Conservation (phyloP, 2,888 invertebrate genomes). For the Antitype chi region DNA sequence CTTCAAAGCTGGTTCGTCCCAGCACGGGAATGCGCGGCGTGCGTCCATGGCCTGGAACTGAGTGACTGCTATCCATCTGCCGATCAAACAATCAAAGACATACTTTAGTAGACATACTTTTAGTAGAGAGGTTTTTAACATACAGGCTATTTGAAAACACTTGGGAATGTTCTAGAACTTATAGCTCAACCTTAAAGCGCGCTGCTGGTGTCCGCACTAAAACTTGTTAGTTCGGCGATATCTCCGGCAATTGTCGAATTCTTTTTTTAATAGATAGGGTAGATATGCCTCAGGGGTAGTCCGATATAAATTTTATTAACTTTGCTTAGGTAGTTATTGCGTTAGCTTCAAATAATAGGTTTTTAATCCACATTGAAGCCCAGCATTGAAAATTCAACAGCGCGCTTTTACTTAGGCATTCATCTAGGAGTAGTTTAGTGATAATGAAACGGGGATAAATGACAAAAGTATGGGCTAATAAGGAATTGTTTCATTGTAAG, state of each 20-base stretch:
- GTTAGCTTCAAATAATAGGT: too few relatives aligned
- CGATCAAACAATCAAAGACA: not conserved
- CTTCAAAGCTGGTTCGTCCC: conserved; percentile 96
- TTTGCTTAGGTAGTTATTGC: too few relatives aligned
- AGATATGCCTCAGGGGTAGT: too few relatives aligned
- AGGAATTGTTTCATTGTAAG: not conserved
- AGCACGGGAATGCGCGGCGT: conserved; percentile 95
- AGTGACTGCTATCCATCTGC: conserved; percentile 95
- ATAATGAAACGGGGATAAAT: not conserved
- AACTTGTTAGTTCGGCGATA: too few relatives aligned
- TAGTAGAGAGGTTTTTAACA: not conserved
- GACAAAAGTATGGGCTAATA: not conserved
- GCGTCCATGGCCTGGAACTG: conserved; percentile 96
- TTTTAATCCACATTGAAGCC: not conserved
- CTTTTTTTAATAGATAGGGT: too few relatives aligned
- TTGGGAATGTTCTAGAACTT: not conserved
- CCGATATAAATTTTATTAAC: too few relatives aligned
- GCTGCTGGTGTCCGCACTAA: not conserved
- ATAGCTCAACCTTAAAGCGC: not conserved
- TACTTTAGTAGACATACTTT: too few relatives aligned
- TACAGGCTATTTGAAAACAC: not conserved
- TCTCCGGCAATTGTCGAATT: too few relatives aligned
- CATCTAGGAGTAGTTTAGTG: not conserved
- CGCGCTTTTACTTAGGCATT: not conserved
- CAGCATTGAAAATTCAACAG: not conserved